Conservation (phyloP, 2,888 invertebrate genomes). For the Harmothoe impar region DNA sequence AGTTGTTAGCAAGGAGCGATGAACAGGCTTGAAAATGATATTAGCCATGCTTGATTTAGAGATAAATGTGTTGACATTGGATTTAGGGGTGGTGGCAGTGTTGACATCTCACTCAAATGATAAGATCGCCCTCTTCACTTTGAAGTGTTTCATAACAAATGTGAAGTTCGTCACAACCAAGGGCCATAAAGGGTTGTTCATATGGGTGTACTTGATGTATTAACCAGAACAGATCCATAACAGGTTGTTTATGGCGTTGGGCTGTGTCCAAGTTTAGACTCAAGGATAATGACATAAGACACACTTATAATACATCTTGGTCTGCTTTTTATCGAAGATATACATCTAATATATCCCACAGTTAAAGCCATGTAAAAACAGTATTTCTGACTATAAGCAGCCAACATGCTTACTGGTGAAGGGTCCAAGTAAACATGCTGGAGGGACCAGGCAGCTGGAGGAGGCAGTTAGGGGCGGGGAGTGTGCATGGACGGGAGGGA, state of each 20-base stretch:
- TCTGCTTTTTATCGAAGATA: no score
- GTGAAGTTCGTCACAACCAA: background rate
- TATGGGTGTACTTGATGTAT: background rate
- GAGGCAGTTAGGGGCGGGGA: background rate
- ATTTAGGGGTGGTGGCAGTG: background rate
- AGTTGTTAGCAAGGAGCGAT: no score
- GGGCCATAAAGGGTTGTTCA: background rate
- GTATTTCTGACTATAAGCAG: no score
- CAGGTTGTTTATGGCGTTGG: no score
- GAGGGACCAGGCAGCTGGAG: no score
- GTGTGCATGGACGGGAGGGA: background rate
- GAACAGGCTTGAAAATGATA: background rate
- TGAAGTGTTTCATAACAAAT: background rate
- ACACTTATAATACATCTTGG: no score
- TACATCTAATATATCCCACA: no score
- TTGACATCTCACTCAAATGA: conserved; percentile 14
- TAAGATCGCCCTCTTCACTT: background rate
- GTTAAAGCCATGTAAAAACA: no score
- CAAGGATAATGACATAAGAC: no score
- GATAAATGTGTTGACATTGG: background rate
- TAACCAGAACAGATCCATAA: background rate
- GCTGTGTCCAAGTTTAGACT: no score
- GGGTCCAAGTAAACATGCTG: no score
- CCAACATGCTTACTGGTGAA: no score
- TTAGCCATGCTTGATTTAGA: background rate